phyloP scores from a whole-genome alignment of 2,888 invertebrate genomes.

The Lepidonotus clava region DNA sequence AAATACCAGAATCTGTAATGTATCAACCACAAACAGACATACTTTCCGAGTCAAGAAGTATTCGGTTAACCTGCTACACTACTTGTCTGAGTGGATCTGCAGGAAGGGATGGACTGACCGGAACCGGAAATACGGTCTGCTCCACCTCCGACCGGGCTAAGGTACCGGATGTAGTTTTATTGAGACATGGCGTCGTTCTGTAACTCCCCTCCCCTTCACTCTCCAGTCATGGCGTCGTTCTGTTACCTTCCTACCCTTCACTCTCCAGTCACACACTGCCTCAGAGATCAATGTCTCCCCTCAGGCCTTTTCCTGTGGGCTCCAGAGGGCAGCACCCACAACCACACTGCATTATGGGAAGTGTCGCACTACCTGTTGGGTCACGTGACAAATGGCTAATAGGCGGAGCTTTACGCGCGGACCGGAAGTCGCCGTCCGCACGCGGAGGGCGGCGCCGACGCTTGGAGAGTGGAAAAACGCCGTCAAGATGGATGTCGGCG shows the following conservation, averaged over 20 bases:
- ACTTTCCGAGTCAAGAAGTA: too few species aligned
- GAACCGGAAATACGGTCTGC: too few species aligned
- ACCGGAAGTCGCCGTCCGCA: not conserved
- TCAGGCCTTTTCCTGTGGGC: not conserved
- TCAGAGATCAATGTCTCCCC: not conserved
- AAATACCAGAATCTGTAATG: too few species aligned
- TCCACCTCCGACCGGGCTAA: not conserved
- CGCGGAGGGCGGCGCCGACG: not conserved
- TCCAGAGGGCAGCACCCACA: not conserved
- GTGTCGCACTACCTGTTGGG: not conserved
- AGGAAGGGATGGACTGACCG: too few species aligned
- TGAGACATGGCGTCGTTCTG: conserved; percentile 26
- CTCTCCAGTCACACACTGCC: not conserved
- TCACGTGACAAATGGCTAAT: conserved; percentile 4
- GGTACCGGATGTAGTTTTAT: conserved; percentile 8
- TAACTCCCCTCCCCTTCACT: too few species aligned
- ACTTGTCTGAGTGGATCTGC: too few species aligned
- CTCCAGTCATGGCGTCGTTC: too few species aligned
- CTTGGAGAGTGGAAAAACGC: not conserved
- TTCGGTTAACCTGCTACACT: too few species aligned
- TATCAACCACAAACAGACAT: too few species aligned
- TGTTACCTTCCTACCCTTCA: too few species aligned
- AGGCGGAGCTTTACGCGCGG: not conserved
- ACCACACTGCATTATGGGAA: not conserved
- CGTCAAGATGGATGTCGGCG: not conserved